Percentiles rank a stretch among this genome's conserved stretches.
Evolutionary conservation across 2,888 invertebrate species (phyloP).

Genomic region (Caenorhabditis angaria): DNA sequence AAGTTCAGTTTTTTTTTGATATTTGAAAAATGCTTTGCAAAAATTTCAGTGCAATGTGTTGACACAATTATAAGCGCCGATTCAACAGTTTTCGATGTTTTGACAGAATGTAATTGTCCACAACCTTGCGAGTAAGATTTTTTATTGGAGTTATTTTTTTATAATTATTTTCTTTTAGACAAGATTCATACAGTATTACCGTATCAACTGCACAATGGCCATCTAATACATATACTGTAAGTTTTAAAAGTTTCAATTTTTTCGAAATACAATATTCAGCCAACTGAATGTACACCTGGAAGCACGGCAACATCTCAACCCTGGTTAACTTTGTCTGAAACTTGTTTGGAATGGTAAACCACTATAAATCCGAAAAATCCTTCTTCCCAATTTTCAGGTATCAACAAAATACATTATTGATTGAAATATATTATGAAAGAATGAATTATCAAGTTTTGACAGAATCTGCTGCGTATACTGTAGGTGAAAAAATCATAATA

Average conservation of each 20-base stretch:
- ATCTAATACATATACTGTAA: constrained; percentile 62
- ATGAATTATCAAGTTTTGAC: constrained; percentile 71
- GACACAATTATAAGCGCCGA: constrained; percentile 49
- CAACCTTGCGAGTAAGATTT: constrained; percentile 65
- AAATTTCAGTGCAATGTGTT: constrained; percentile 59
- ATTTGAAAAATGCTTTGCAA: neutral
- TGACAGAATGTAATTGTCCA: constrained; percentile 66
- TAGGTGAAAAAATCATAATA: constrained; percentile 11
- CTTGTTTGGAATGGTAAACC: constrained; percentile 24
- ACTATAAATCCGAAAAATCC: no score
- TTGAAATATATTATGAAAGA: constrained; percentile 73
- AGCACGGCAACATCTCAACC: constrained; percentile 25
- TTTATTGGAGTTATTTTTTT: constrained; percentile 8
- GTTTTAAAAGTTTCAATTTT: neutral
- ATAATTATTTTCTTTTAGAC: constrained; percentile 43
- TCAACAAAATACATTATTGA: constrained; percentile 71
- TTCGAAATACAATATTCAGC: constrained; percentile 45
- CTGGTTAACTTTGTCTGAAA: constrained; percentile 26
- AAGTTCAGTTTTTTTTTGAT: constrained; percentile 3
- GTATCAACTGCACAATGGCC: constrained; percentile 71
- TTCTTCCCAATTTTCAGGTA: constrained; percentile 38
- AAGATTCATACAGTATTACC: constrained; percentile 64
- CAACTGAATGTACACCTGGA: constrained; percentile 58
- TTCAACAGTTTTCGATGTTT: constrained; percentile 52
- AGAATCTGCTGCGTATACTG: constrained; percentile 64